Percentiles rank a stretch among this genome's conserved stretches.
Evolutionary conservation across 2,888 invertebrate species (phyloP).

Genomic region (Seira ritae): DNA sequence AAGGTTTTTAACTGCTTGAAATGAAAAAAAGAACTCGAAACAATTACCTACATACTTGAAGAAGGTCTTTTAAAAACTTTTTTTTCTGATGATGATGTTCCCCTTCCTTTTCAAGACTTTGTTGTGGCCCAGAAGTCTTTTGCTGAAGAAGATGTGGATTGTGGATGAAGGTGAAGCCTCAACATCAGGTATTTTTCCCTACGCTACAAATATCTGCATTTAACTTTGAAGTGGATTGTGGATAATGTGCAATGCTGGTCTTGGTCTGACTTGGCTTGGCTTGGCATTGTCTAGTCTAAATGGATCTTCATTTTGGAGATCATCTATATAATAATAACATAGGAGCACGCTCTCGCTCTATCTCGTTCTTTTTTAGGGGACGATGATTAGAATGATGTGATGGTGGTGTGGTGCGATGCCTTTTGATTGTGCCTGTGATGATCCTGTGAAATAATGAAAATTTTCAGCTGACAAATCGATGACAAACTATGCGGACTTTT

Average conservation of each 20-base stretch:
- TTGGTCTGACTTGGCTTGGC: too few species aligned
- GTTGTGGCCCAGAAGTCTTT: too few species aligned
- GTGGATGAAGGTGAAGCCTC: too few species aligned
- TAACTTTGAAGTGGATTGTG: too few species aligned
- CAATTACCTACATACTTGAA: background rate
- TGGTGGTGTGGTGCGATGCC: background rate
- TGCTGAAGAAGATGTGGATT: too few species aligned
- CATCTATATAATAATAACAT: conserved; percentile 3
- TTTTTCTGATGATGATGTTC: too few species aligned
- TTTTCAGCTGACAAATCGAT: conserved; percentile 34
- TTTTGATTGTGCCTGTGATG: background rate
- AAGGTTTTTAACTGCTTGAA: background rate
- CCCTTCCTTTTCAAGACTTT: too few species aligned
- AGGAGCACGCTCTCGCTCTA: too few species aligned
- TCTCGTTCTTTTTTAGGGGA: background rate
- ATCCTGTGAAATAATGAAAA: conserved; percentile 49
- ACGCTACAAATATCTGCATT: too few species aligned
- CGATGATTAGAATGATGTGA: background rate
- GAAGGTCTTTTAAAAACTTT: too few species aligned
- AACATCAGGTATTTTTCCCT: too few species aligned
- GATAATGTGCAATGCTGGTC: too few species aligned
- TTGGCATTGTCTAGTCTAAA: background rate
- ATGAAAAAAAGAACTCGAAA: background rate
- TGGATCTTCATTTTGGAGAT: conserved; percentile 10
- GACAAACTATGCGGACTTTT: conserved; percentile 22